Evolutionary conservation across 2,113 vertebrate genomes (phyloP), one percentile per base, ranked within the genome.

Genomic region (Noctilio leporinus): DNA sequence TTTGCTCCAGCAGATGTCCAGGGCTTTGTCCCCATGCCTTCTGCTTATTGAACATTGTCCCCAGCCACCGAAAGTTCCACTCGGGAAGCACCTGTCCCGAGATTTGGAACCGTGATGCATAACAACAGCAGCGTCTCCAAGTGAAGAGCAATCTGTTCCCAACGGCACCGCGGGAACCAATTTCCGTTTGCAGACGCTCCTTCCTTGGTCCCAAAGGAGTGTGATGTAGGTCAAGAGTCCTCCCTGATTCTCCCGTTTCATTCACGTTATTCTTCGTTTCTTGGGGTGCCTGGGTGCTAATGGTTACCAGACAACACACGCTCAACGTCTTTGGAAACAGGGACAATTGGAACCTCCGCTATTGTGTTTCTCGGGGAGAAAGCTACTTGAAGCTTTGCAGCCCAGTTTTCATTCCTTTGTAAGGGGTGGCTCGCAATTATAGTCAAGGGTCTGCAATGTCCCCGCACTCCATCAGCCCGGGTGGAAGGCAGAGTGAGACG

Each of bases 141-240:
- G 67, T 16, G 19, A 26, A 82, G 12, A 47, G 43, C 7, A 10
- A 15, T 16, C 28, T 0, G 0, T 70, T 89, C 67, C 51, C 55
- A 72, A 67, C 30, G 0, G 20, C 3, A 2, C 28, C 0, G 7
- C 38, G 30, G 0, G 0, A 28, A 69, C 33, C 30, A 12, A 5
- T n/a, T 47, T 51, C 49, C 28, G 17, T 76, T 12, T 28, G 43
- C n/a, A 1, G 5, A 35, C 49, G 5, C 1, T 1, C 40, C 30
- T 30, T 22, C 7, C 1, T 0, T 0, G 43, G 20, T 3, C 38
- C 10, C 1, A 0, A 35, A 35, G 38, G 5, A 64, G 0, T 3
- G 26, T 15, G 28, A 4, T 43, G 43, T 10, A 10, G n/a, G 83
- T 38, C 26, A 0, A 1, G 22, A 72, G 33, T 22, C 14, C 1